phyloP scores from a whole-genome alignment of 2,797 vertebrate genomes.

The Setipinna tenuifilis region DNA sequence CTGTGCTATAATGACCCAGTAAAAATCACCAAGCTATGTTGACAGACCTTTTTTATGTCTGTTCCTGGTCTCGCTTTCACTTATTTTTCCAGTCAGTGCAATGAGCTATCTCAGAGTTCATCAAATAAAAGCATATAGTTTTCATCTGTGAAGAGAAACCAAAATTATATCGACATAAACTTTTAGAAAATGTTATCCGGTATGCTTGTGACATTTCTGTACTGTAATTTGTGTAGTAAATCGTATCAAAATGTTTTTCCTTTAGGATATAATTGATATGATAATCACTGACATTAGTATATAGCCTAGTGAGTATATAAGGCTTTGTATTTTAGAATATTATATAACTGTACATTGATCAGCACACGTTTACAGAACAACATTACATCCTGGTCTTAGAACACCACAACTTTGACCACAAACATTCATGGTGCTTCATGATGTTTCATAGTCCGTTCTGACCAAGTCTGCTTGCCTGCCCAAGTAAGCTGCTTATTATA shows the following conservation, averaged over 20 bases:
- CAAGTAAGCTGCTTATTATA: not conserved
- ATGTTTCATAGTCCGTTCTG: not conserved
- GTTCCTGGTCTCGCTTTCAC: not conserved
- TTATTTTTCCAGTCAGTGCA: not conserved
- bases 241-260: not conserved
- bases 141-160: not conserved
- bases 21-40: not conserved
- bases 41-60: not conserved
- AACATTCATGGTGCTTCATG: not conserved
- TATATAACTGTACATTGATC: not conserved
- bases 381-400: not conserved
- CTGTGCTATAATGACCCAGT: not conserved
- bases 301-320: conserved; percentile 13
- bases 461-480: too few species aligned
- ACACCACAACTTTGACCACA: not conserved
- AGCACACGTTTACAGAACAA: not conserved
- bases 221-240: not conserved
- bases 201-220: not conserved
- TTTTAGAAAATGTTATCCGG: not conserved
- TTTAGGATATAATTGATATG: conserved; percentile 10
- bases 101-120: not conserved
- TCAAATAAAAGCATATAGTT: not conserved
- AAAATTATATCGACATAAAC: not conserved
- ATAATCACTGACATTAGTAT: conserved; percentile 21
- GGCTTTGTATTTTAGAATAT: not conserved